phyloP scores from a whole-genome alignment of 2,888 invertebrate genomes.

The Rotaria macrura region DNA sequence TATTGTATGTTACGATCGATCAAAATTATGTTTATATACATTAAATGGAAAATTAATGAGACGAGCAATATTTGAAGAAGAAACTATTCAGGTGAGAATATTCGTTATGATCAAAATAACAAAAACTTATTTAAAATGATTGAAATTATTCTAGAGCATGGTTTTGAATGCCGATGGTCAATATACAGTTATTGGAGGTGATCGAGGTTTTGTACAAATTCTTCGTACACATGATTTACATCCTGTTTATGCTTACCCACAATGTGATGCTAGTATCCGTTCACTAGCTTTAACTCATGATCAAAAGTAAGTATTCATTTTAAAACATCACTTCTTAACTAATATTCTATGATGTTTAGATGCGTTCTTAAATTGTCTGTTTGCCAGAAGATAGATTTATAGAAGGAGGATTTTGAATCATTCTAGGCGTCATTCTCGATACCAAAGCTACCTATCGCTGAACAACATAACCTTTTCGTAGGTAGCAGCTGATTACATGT shows the following conservation, averaged over 20 bases:
- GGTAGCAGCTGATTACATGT: no score
- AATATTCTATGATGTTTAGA: no score
- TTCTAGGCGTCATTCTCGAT: no score
- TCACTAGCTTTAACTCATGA: constrained; percentile 91
- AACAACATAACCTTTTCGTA: no score
- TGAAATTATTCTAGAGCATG: constrained; percentile 14
- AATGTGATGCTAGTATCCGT: constrained; percentile 83
- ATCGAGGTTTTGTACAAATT: constrained; percentile 90
- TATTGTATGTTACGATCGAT: constrained; percentile 78
- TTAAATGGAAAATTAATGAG: constrained; percentile 80
- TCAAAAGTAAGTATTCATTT: constrained; percentile 68
- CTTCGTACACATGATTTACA: constrained; percentile 95
- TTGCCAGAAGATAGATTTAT: no score
- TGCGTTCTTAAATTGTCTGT: no score
- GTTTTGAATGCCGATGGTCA: constrained; percentile 91
- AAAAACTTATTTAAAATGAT: not conserved
- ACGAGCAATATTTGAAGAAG: constrained; percentile 70
- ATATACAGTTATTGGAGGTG: constrained; percentile 92
- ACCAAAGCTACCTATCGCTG: no score
- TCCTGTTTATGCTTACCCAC: constrained; percentile 90
- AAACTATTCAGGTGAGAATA: constrained; percentile 71
- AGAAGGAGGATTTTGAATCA: no score
- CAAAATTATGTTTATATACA: constrained; percentile 82
- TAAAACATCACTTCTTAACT: no score
- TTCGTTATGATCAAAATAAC: not conserved